Evolutionary conservation across 2,797 vertebrate genomes (phyloP).

Genomic region (Danio choprae): DNA sequence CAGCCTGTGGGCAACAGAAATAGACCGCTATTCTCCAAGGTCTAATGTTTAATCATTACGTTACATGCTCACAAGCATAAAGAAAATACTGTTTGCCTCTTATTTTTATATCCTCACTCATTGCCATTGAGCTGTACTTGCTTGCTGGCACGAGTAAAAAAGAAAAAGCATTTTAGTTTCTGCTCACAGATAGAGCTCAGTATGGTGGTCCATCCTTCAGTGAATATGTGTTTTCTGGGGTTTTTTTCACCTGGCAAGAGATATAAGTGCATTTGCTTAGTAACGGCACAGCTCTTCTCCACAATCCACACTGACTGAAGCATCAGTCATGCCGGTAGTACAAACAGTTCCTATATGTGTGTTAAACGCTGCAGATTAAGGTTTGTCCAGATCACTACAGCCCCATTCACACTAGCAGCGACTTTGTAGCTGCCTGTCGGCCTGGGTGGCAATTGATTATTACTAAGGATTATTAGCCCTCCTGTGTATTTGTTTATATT

Average conservation of each 20-base stretch:
- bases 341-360: not conserved
- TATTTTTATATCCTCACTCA: not conserved
- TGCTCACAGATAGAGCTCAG: not conserved
- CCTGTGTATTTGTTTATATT: no score
- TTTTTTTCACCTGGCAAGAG: not conserved
- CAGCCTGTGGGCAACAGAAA: constrained; percentile 31
- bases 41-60: constrained; percentile 33
- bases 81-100: constrained; percentile 29
- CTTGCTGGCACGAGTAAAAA: not conserved
- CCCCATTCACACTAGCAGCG: no score
- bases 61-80: constrained; percentile 18
- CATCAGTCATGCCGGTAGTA: not conserved
- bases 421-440: no score
- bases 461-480: no score
- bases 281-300: not conserved
- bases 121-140: not conserved
- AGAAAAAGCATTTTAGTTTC: not conserved
- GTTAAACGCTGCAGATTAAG: not conserved
- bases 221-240: not conserved
- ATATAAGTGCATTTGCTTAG: not conserved
- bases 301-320: not conserved
- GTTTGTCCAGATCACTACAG: not conserved
- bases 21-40: constrained; percentile 17
- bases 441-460: no score
- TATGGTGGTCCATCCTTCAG: not conserved